These are phyloP conservation scores for Sylvia borin DNA, from an alignment of 2,797 vertebrate genomes.

Conservation along the genomic window DNA sequence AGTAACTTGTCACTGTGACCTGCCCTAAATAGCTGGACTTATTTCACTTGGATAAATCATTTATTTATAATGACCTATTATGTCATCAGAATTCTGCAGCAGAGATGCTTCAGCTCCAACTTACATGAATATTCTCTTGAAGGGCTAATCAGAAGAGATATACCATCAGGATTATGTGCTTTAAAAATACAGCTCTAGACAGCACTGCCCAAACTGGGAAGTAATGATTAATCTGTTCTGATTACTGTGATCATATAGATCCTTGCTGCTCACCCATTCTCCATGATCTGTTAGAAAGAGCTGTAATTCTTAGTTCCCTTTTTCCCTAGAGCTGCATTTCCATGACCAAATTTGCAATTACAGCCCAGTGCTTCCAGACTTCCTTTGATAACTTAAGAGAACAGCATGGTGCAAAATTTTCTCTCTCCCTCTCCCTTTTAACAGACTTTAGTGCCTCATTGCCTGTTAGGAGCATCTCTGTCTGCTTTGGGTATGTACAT, in stretches of 20 bases:
- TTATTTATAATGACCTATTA: neutral
- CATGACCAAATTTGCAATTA: neutral
- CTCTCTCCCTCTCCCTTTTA: neutral
- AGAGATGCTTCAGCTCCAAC: neutral
- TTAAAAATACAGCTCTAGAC: neutral
- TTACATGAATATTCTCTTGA: constrained; percentile 2
- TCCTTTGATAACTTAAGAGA: neutral
- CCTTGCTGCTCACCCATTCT: neutral
- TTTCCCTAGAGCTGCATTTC: neutral
- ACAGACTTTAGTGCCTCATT: neutral
- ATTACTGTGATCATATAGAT: neutral
- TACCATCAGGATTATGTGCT: neutral
- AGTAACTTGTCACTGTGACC: neutral
- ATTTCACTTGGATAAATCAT: constrained; percentile 12
- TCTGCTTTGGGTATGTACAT: neutral
- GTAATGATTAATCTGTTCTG: neutral
- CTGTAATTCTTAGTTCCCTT: neutral
- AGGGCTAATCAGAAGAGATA: constrained; percentile 5
- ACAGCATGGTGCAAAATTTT: neutral
- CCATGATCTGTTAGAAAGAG: neutral
- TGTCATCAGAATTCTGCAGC: neutral
- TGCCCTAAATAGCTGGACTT: constrained; percentile 16
- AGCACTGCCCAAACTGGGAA: neutral
- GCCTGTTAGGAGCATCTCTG: neutral
- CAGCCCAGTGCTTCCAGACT: neutral